Conservation (phyloP, 92 coral and sea anemone genomes). For the Palythoa heliodiscus region DNA sequence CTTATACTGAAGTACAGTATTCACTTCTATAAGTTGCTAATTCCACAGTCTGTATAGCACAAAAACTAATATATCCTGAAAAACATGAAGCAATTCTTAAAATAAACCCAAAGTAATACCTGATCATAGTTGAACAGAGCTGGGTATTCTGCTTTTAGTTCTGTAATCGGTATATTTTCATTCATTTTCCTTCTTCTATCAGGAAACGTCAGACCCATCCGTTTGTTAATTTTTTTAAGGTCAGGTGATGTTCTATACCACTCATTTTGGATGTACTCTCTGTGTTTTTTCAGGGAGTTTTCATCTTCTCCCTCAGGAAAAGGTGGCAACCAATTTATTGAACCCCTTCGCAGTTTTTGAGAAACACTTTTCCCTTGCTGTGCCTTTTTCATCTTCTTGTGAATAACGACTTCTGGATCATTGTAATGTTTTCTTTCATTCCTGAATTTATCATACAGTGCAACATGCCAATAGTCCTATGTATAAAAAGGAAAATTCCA, state of each 20-base stretch:
- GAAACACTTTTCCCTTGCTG: neutral
- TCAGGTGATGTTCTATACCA: too few species aligned
- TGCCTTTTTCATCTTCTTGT: constrained; percentile 20
- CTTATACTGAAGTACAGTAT: too few species aligned
- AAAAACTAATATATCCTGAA: neutral
- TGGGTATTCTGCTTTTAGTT: constrained; percentile 59
- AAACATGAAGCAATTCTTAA: neutral
- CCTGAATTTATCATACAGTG: constrained; percentile 59
- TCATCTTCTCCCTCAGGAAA: constrained; percentile 82
- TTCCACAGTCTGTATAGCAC: neutral
- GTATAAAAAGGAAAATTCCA: neutral
- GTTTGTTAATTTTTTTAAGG: too few species aligned
- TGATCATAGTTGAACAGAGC: constrained; percentile 62
- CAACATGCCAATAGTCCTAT: constrained; percentile 67
- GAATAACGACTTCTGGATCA: constrained; percentile 60
- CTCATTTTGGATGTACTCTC: constrained; percentile 34
- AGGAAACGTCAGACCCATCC: too few species aligned
- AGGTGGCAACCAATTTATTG: constrained; percentile 78
- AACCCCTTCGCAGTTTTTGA: constrained; percentile 57
- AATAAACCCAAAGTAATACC: constrained; percentile 45
- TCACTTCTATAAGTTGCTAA: too few species aligned
- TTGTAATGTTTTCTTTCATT: constrained; percentile 30
- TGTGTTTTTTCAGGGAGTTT: constrained; percentile 48
- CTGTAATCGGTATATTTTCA: constrained; percentile 27
- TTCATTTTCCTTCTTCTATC: too few species aligned